phyloP scores from a whole-genome alignment of 2,888 invertebrate species.

The Agapostemon virescens region DNA sequence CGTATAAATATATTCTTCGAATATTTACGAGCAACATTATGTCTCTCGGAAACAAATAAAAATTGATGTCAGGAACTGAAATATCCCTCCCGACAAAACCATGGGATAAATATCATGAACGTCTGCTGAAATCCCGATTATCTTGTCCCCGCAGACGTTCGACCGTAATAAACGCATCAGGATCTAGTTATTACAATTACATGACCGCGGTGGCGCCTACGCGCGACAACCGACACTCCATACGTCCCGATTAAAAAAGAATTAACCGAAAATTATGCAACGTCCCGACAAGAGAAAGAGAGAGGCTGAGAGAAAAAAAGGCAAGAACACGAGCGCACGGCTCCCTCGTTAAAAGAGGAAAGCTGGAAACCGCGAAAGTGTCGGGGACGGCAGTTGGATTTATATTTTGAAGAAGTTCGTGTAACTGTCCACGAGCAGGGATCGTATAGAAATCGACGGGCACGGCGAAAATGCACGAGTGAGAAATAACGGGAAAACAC shows the following conservation, averaged over 20 bases:
- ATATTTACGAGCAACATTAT: not conserved
- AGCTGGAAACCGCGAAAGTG: constrained; percentile 39
- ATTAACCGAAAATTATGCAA: constrained; percentile 15
- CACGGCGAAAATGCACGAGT: constrained; percentile 39
- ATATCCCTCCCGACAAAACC: not conserved
- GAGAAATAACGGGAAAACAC: constrained; percentile 58
- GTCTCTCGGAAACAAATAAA: not conserved
- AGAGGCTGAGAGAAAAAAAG: not conserved
- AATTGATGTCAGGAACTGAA: not conserved
- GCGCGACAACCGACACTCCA: not conserved
- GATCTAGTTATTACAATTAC: constrained; percentile 1
- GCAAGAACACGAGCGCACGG: not conserved
- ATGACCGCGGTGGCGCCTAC: not conserved
- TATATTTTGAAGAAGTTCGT: constrained; percentile 52
- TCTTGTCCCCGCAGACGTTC: not conserved
- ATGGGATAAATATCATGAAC: not conserved
- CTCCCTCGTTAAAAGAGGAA: constrained; percentile 15
- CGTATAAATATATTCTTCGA: too few species aligned
- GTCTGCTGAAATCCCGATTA: not conserved
- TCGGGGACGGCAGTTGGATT: constrained; percentile 31
- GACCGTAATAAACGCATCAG: not conserved
- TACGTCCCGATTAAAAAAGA: not conserved
- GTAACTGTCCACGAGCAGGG: constrained; percentile 40
- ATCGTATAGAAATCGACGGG: constrained; percentile 46
- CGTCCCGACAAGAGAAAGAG: not conserved